These are phyloP conservation scores for Phasia obesa DNA, from an alignment of 2,888 invertebrate species.

Conservation along the genomic window DNA sequence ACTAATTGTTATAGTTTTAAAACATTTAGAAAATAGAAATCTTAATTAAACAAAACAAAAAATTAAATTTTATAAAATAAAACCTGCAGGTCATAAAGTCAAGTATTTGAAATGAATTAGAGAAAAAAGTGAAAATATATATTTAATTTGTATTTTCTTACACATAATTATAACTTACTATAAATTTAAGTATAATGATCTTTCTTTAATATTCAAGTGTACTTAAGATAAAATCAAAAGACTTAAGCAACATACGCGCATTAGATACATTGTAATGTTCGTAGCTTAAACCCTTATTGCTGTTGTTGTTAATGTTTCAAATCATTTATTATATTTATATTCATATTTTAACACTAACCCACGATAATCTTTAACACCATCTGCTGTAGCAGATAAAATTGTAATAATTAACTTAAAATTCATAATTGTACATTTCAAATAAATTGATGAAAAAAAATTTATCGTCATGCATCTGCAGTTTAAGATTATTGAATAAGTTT, in stretches of 20 bases:
- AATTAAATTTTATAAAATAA: neutral
- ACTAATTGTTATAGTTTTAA: constrained; percentile 12
- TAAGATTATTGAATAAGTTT: neutral
- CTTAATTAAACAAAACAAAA: constrained; percentile 9
- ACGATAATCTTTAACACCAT: constrained; percentile 16
- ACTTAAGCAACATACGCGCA: constrained; percentile 38
- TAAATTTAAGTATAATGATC: too few relatives aligned
- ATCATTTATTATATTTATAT: constrained; percentile 4
- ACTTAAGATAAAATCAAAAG: constrained; percentile 31
- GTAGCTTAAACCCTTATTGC: too few relatives aligned
- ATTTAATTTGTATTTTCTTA: constrained; percentile 6
- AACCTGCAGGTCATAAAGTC: constrained; percentile 16
- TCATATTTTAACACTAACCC: neutral
- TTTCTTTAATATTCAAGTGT: too few relatives aligned
- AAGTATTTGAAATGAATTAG: constrained; percentile 26
- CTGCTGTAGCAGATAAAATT: neutral
- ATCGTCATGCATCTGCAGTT: neutral
- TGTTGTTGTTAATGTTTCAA: neutral
- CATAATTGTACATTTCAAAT: neutral
- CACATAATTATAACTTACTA: neutral
- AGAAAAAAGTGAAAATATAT: constrained; percentile 27
- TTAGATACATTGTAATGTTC: too few relatives aligned
- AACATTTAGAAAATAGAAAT: constrained; percentile 21
- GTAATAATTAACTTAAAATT: neutral
- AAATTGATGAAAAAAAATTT: neutral